Conservation (phyloP, 2,888 invertebrate genomes). For the Xylocampa areola region DNA sequence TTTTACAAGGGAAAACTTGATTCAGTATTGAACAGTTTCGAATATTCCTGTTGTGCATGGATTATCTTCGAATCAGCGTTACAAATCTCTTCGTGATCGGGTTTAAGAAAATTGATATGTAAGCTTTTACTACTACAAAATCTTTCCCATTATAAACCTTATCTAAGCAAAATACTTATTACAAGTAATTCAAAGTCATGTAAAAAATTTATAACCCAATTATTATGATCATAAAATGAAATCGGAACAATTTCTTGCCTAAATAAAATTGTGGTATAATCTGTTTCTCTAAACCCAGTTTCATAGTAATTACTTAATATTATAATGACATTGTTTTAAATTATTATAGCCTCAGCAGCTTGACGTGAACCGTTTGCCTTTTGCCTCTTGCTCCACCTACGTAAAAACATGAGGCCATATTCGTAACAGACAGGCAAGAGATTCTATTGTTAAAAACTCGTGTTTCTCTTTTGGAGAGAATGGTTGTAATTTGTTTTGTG, state of each 20-base stretch:
- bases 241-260: constrained; percentile 13
- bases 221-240: constrained; percentile 3
- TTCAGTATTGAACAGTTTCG: constrained; percentile 36
- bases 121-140: constrained; percentile 10
- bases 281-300: no score
- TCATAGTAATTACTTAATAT: constrained; percentile 7
- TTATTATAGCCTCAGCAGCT: constrained; percentile 4
- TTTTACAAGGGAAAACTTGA: constrained; percentile 45
- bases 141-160: constrained; percentile 5
- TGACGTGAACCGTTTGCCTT: constrained; percentile 33
- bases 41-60: constrained; percentile 33
- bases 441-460: constrained; percentile 51
- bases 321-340: constrained; percentile 28
- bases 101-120: constrained; percentile 16
- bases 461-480: constrained; percentile 58
- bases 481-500: constrained; percentile 61
- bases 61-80: constrained; percentile 34
- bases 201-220: constrained; percentile 13
- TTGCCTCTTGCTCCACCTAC: constrained; percentile 30
- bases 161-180: constrained; percentile 7
- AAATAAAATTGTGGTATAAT: no score
- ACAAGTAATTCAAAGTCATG: not conserved
- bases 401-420: constrained; percentile 36
- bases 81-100: constrained; percentile 27
- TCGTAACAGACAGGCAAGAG: constrained; percentile 22